These are phyloP conservation scores for Simalia tracyae DNA, from an alignment of 2,797 vertebrate genomes.

Conservation along the genomic window DNA sequence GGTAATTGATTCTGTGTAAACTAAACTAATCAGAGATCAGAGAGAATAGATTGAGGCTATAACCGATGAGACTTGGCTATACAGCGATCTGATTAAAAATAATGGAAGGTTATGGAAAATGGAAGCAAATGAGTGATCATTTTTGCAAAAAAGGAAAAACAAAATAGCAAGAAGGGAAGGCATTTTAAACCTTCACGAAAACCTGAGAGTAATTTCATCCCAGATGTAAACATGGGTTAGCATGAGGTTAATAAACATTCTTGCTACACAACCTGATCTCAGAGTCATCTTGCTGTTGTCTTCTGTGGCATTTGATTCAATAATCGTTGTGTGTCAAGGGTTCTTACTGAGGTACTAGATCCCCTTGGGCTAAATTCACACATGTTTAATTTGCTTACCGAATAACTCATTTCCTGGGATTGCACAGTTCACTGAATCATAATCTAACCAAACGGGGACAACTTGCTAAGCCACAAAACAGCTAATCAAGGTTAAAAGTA, in stretches of 20 bases:
- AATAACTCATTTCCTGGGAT: background rate
- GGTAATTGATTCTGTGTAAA: background rate
- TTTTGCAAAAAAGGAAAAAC: background rate
- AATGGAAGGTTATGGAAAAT: background rate
- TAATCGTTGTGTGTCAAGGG: background rate
- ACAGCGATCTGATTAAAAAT: background rate
- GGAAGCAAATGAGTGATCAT: background rate
- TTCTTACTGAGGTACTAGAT: constrained; percentile 3
- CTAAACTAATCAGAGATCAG: background rate
- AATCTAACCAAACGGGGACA: background rate
- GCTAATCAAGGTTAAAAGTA: background rate
- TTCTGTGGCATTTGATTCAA: constrained; percentile 36
- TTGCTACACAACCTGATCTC: constrained; percentile 14
- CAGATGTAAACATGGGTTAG: background rate
- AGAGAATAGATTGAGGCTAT: background rate
- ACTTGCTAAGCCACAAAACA: background rate
- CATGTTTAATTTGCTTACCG: background rate
- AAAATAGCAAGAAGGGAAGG: background rate
- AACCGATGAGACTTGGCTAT: background rate
- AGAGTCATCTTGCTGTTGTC: constrained; percentile 22
- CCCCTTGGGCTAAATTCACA: background rate
- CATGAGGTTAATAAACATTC: constrained; percentile 30
- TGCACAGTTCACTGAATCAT: background rate
- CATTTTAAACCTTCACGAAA: background rate
- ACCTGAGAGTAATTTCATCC: background rate